Evolutionary conservation across 2,888 invertebrate genomes (phyloP).

Genomic region (Drosophila mimetica): DNA sequence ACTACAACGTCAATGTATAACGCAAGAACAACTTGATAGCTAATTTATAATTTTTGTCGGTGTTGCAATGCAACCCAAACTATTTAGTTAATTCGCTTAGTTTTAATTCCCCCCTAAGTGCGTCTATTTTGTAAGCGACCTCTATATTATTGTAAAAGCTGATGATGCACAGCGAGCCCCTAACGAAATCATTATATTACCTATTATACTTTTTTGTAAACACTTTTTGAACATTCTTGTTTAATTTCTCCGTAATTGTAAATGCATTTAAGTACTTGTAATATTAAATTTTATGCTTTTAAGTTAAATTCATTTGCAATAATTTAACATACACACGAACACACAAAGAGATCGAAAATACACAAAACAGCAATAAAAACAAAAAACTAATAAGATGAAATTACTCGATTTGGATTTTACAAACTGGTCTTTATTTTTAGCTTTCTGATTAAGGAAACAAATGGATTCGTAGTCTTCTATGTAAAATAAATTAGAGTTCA

Average conservation of each 20-base stretch:
- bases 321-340: conserved; percentile 49
- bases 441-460: conserved; percentile 37
- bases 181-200: conserved; percentile 27
- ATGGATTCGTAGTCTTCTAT: conserved; percentile 40
- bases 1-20: conserved; percentile 24
- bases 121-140: conserved; percentile 39
- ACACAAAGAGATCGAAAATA: conserved; percentile 44
- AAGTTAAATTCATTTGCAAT: conserved; percentile 54
- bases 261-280: conserved; percentile 74
- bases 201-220: conserved; percentile 26
- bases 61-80: conserved; percentile 64
- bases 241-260: conserved; percentile 51
- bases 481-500: conserved; percentile 63
- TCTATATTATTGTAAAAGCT: conserved; percentile 37
- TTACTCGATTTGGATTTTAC: conserved; percentile 36
- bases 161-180: conserved; percentile 34
- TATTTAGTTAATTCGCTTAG: conserved; percentile 43
- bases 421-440: conserved; percentile 51
- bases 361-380: conserved; percentile 49
- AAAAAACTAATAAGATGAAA: conserved; percentile 43
- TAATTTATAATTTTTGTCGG: conserved; percentile 64
- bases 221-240: conserved; percentile 18
- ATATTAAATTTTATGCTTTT: conserved; percentile 70
- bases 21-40: conserved; percentile 35
- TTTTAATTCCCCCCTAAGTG: conserved; percentile 24